Percentiles rank a stretch among this genome's conserved stretches.
Evolutionary conservation across 2,797 vertebrate species (phyloP).

Genomic region (Anabacerthia variegaticeps): DNA sequence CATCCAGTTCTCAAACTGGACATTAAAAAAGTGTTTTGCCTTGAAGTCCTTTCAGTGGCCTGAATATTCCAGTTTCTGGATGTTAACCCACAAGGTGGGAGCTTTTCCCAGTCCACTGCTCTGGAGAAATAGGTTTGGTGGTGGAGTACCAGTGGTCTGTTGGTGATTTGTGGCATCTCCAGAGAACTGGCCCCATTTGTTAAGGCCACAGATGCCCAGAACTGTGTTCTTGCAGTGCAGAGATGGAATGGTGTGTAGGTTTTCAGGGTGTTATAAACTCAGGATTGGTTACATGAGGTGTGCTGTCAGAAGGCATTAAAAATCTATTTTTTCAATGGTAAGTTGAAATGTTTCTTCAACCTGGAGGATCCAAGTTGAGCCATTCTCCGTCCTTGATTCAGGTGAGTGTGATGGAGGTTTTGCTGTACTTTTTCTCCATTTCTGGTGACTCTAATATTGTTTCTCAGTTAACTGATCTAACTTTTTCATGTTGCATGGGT

Average conservation of each 20-base stretch:
- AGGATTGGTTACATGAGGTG: not conserved
- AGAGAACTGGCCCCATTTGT: not conserved
- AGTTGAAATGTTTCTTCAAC: constrained; percentile 56
- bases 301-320: not conserved
- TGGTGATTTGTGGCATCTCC: not conserved
- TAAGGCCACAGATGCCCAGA: not conserved
- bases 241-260: not conserved
- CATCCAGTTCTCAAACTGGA: not conserved
- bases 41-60: not conserved
- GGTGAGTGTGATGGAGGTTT: constrained; percentile 23
- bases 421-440: not conserved
- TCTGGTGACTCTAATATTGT: constrained; percentile 4
- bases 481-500: constrained; percentile 16
- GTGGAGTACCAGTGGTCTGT: not conserved
- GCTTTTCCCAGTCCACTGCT: not conserved
- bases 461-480: constrained; percentile 44
- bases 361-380: constrained; percentile 41
- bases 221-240: not conserved
- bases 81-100: not conserved
- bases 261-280: not conserved
- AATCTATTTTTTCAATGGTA: constrained; percentile 16
- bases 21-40: not conserved
- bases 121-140: not conserved
- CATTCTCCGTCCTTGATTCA: not conserved
- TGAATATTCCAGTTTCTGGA: not conserved